These are phyloP conservation scores for Furcula furcula DNA, from an alignment of 2,888 invertebrate genomes.

Conservation along the genomic window DNA sequence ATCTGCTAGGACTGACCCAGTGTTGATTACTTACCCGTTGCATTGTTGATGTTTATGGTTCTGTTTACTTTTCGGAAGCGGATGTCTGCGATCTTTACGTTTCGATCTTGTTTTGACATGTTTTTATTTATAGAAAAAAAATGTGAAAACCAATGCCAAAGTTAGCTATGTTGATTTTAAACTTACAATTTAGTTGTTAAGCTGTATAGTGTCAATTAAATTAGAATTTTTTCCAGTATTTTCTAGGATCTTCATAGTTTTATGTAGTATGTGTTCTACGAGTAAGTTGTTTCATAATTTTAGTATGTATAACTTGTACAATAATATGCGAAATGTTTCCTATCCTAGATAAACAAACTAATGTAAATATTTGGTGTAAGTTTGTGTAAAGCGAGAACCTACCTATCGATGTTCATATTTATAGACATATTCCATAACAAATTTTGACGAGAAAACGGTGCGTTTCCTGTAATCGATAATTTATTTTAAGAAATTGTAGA, in stretches of 20 bases:
- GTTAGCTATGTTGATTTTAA: constrained; percentile 78
- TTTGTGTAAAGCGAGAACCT: constrained; percentile 73
- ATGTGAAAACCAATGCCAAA: constrained; percentile 81
- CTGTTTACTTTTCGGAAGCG: constrained; percentile 57
- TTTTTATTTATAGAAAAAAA: constrained; percentile 69
- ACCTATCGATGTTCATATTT: constrained; percentile 79
- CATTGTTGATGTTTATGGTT: constrained; percentile 69
- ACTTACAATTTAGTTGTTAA: constrained; percentile 71
- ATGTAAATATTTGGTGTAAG: constrained; percentile 69
- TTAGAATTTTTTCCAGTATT: constrained; percentile 72
- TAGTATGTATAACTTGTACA: constrained; percentile 70
- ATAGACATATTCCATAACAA: constrained; percentile 56
- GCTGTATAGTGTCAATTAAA: constrained; percentile 81
- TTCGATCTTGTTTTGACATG: constrained; percentile 73
- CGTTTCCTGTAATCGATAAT: constrained; percentile 78
- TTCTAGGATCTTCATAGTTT: constrained; percentile 74
- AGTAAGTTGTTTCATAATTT: constrained; percentile 73
- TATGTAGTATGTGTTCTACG: constrained; percentile 65
- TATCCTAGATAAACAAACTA: constrained; percentile 70
- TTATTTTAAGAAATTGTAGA: constrained; percentile 67
- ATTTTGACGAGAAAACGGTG: constrained; percentile 66
- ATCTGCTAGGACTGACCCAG: constrained; percentile 61
- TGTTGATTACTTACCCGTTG: constrained; percentile 59
- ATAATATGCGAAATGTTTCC: constrained; percentile 78
- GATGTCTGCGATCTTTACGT: constrained; percentile 48